These are phyloP conservation scores for Sebastes baramenuke DNA, from an alignment of 2,797 vertebrate species.

Conservation along the genomic window DNA sequence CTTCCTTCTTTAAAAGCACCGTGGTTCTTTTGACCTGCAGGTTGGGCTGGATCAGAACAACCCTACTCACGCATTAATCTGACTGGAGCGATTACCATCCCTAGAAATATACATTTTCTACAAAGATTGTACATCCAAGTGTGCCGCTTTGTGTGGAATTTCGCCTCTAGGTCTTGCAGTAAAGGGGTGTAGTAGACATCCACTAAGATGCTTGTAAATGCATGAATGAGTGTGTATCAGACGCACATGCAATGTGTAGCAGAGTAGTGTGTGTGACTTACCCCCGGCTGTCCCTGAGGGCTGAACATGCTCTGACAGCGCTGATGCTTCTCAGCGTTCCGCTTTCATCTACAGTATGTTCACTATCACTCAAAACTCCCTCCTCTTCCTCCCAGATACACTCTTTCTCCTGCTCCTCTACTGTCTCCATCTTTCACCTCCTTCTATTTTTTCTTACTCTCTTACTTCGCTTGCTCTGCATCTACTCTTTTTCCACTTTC, in stretches of 20 bases:
- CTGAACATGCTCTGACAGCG: slow-evolving; percentile 65
- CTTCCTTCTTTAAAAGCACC: background rate
- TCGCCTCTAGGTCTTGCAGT: background rate
- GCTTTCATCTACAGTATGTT: slow-evolving; percentile 65
- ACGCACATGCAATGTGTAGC: slow-evolving; percentile 34
- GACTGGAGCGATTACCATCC: background rate
- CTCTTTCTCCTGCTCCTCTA: background rate
- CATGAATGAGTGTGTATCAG: slow-evolving; percentile 29
- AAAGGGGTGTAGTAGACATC: background rate
- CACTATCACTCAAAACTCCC: slow-evolving; percentile 50
- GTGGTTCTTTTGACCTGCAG: background rate
- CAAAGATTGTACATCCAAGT: background rate
- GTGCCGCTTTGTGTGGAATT: background rate
- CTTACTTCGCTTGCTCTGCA: background rate
- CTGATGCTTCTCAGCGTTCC: slow-evolving; percentile 55
- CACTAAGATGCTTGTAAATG: background rate
- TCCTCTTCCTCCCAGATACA: background rate
- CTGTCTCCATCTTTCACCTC: slow-evolving; percentile 1
- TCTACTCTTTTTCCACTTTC: slow-evolving; percentile 14
- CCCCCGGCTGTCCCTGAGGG: slow-evolving; percentile 72
- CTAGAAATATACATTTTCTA: background rate
- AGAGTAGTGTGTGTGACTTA: slow-evolving; percentile 76
- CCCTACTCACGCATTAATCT: background rate
- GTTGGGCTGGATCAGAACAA: background rate
- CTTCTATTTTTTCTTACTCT: background rate